Conservation (phyloP, 2,797 vertebrate genomes). For the Tangara arthus region DNA sequence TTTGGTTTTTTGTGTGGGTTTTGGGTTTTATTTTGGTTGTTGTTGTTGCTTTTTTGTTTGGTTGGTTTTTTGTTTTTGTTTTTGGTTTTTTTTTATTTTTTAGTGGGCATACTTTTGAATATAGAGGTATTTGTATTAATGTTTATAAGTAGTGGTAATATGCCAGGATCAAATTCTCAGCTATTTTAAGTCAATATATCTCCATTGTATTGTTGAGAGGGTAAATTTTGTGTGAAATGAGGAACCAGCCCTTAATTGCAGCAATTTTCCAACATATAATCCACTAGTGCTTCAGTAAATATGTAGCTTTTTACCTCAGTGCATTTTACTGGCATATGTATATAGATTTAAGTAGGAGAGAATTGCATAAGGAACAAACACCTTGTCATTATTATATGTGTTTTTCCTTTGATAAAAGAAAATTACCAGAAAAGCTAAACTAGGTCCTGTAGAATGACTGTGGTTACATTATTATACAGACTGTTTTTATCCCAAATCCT, state of each 20-base stretch:
- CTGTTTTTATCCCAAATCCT: not conserved
- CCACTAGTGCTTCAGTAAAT: not conserved
- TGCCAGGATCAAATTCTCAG: not conserved
- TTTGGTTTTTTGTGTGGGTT: not conserved
- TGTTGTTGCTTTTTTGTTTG: not conserved
- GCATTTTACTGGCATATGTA: not conserved
- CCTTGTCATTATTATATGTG: not conserved
- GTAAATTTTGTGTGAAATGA: not conserved
- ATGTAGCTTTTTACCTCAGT: not conserved
- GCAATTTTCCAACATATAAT: not conserved
- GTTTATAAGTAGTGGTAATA: not conserved
- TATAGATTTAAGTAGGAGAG: not conserved
- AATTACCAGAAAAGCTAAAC: not conserved
- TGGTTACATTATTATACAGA: not conserved
- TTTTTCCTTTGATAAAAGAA: not conserved
- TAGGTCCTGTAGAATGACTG: not conserved
- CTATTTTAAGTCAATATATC: not conserved
- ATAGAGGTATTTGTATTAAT: not conserved
- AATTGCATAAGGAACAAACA: not conserved
- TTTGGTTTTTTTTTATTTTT: not conserved
- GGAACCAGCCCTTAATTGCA: not conserved
- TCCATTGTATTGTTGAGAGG: not conserved
- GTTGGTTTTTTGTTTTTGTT: rapidly evolving
- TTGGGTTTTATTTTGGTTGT: rapidly evolving
- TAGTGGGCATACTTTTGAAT: not conserved